Base-by-base conservation (phyloP, 2,113 vertebrate genomes). In the Ochotona curzoniae region DNA sequence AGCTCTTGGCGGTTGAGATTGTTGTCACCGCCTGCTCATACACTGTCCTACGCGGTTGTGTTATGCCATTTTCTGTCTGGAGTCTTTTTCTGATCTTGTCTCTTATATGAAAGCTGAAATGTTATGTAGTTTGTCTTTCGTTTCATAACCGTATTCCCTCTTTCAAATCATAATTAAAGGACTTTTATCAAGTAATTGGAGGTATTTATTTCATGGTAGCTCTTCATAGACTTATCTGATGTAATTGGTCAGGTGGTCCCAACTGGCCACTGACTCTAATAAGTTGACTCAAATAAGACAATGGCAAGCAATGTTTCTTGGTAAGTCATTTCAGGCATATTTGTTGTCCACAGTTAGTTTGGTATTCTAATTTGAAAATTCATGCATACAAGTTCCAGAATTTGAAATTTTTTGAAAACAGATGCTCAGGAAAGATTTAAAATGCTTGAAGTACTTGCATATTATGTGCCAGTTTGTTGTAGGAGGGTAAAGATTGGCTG, bases 391-490 rank as follows among this genome's bases (percentile, higher is more conserved):
- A 75, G 21, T 51, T 61, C 18, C 83, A 90, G 76, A 90, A 5
- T 28, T 80, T 15, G 28, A 17, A 71, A 10, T 60, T 9, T 66
- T 57, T 32, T 6, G 44, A 71, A 76, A 87, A 12, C 25, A 67
- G 47, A 79, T 51, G 6, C 51, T 91, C 18, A 66, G 49, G 83
- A 91, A 79, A 9, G 49, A 81, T 94, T 92, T 80, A 17, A 86
- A 78, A 85, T 51, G 30, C 23, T 26, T 75, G 26, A 57, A 20
- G 8, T 76, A 9, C 7, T 54, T 30, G 54, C 21, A 35, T 61
- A 66, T 66, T 28, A 5, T 83, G 66, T 66, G 47, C 2, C 57
- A 3, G 38, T 73, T 76, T 87, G n/a, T 26, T 78, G 9, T 73
- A 3, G 47, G 14, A 94, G 0, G 5, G 1, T 47, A 28, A 66